phyloP scores from a whole-genome alignment of 2,797 vertebrate genomes.

The Rhabdomys pumilio region DNA sequence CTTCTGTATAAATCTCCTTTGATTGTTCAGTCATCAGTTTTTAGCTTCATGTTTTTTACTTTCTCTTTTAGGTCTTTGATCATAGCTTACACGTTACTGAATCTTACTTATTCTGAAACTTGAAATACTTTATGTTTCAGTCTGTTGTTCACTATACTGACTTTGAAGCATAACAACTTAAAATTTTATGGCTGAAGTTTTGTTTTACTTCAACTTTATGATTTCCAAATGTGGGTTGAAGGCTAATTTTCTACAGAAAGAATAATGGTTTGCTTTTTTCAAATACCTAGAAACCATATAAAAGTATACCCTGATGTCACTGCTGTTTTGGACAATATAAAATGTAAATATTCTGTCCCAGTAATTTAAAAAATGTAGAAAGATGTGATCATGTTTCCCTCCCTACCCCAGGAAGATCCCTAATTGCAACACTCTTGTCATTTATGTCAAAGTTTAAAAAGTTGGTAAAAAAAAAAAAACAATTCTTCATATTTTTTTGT shows the following conservation, averaged over 20 bases:
- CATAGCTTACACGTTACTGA: neutral
- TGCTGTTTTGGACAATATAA: neutral
- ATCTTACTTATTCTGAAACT: neutral
- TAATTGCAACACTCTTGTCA: neutral
- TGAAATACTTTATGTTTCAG: neutral
- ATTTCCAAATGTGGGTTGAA: neutral
- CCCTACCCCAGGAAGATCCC: neutral
- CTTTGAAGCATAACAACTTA: neutral
- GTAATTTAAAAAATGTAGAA: neutral
- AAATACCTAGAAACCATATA: neutral
- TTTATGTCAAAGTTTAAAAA: neutral
- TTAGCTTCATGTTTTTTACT: neutral
- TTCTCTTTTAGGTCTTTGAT: slow-evolving; percentile 18
- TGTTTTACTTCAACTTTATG: slow-evolving; percentile 13
- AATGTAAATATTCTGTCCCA: neutral
- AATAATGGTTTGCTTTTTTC: neutral
- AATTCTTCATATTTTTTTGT: neutral
- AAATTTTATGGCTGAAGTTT: neutral
- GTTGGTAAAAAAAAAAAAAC: neutral
- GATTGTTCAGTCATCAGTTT: neutral
- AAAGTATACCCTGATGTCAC: neutral
- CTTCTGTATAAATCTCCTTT: neutral
- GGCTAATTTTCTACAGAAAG: slow-evolving; percentile 14
- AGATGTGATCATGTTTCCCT: neutral
- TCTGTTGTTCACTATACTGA: neutral